phyloP scores from a whole-genome alignment of 2,888 invertebrate genomes.

The Malthinus seriepunctatus region DNA sequence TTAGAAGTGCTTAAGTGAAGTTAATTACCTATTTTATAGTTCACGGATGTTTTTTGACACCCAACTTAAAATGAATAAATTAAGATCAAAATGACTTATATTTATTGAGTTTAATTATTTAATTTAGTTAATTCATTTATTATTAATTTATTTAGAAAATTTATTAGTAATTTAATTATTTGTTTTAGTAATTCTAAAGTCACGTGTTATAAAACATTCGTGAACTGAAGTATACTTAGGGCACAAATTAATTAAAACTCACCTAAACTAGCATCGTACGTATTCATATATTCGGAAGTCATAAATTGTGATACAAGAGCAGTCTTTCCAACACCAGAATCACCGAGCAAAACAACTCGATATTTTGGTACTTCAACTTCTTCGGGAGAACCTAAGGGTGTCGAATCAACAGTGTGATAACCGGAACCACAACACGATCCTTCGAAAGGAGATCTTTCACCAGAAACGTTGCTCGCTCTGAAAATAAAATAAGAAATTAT shows the following conservation, averaged over 20 bases:
- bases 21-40: no score
- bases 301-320: conserved; percentile 91
- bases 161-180: no score
- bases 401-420: conserved; percentile 77
- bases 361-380: conserved; percentile 74
- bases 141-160: no score
- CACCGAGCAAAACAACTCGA: conserved; percentile 81
- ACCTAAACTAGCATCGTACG: conserved; percentile 90
- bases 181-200: no score
- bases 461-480: conserved; percentile 71
- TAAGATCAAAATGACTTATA: no score
- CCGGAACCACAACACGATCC: conserved; percentile 84
- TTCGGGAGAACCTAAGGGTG: conserved; percentile 74
- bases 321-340: conserved; percentile 88
- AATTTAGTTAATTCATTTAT: no score
- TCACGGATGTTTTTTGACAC: no score
- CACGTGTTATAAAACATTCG: no score
- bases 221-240: no score
- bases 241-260: conserved; percentile 46
- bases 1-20: no score
- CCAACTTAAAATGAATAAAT: no score
- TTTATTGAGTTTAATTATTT: no score
- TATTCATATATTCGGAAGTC: conserved; percentile 95
- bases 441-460: conserved; percentile 82
- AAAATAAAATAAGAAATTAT: conserved; percentile 25